phyloP scores from a whole-genome alignment of 92 coral and sea anemone species.

The Palythoa grandis region DNA sequence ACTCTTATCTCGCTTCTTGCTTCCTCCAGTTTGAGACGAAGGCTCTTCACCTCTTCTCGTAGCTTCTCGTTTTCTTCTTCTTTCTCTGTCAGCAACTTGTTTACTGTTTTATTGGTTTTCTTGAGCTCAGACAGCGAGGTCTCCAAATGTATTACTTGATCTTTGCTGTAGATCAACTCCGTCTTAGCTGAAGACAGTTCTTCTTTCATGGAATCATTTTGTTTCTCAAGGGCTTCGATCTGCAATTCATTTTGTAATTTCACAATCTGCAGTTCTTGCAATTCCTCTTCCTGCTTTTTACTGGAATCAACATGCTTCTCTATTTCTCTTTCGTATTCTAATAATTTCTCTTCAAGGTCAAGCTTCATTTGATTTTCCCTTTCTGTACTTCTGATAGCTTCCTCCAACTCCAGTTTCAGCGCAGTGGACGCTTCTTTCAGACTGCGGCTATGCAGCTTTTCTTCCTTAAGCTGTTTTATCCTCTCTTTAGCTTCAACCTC shows the following conservation, averaged over 20 bases:
- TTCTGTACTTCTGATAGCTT: neutral
- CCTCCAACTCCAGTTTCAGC: neutral
- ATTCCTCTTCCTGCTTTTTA: constrained; percentile 4
- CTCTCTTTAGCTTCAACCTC: constrained; percentile 3
- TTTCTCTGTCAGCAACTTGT: constrained; percentile 5
- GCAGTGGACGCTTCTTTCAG: neutral
- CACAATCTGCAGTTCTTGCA: constrained; percentile 5
- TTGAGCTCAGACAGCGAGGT: constrained; percentile 10
- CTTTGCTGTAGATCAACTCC: neutral
- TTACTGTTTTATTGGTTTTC: constrained; percentile 10
- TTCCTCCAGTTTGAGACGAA: neutral
- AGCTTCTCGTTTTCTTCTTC: constrained; percentile 14
- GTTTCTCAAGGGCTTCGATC: constrained; percentile 2
- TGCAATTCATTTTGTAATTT: constrained; percentile 5
- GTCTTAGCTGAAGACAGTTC: neutral
- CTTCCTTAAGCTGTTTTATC: constrained; percentile 13
- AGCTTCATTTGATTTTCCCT: neutral
- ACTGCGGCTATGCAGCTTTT: neutral
- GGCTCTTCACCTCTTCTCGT: neutral
- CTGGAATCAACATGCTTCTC: neutral
- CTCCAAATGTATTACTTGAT: constrained; percentile 16
- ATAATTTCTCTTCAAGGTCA: constrained; percentile 11
- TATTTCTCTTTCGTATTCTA: neutral
- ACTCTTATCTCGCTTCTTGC: neutral
- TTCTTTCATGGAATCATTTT: constrained; percentile 6